phyloP scores from a whole-genome alignment of 2,113 vertebrate genomes.

The Pantherophis guttatus region DNA sequence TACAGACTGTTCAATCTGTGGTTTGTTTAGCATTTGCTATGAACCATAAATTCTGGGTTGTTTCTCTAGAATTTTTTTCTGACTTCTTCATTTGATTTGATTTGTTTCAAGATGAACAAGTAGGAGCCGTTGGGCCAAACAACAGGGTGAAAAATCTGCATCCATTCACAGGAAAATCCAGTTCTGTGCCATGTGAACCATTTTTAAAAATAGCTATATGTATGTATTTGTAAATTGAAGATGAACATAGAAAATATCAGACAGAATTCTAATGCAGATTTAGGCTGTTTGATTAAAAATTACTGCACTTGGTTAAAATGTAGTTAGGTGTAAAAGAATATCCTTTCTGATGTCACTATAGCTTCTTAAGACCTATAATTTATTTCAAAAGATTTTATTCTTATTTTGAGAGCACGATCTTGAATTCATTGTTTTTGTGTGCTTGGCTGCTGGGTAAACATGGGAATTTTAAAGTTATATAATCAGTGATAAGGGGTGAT shows the following conservation, averaged over 20 bases:
- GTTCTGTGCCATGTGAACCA: neutral
- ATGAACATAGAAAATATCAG: slow-evolving; percentile 23
- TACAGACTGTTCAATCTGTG: neutral
- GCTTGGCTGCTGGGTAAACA: neutral
- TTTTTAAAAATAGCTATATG: neutral
- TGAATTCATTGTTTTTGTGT: neutral
- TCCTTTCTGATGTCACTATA: slow-evolving; percentile 33
- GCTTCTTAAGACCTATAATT: slow-evolving; percentile 41
- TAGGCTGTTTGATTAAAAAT: slow-evolving; percentile 29
- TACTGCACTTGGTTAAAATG: slow-evolving; percentile 47
- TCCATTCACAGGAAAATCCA: neutral
- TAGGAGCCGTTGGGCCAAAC: neutral
- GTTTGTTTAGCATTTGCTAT: neutral
- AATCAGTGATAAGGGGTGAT: neutral
- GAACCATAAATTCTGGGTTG: neutral
- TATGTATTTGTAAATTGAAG: neutral
- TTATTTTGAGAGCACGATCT: neutral
- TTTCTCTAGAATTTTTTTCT: neutral
- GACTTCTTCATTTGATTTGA: neutral
- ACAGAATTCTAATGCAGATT: slow-evolving; percentile 33
- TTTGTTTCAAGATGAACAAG: neutral
- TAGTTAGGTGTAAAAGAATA: slow-evolving; percentile 34
- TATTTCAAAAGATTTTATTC: neutral
- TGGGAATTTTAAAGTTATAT: neutral
- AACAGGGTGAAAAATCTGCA: neutral